Base-by-base conservation (phyloP, 2,797 vertebrate genomes). In the Tragelaphus eurycerus region DNA sequence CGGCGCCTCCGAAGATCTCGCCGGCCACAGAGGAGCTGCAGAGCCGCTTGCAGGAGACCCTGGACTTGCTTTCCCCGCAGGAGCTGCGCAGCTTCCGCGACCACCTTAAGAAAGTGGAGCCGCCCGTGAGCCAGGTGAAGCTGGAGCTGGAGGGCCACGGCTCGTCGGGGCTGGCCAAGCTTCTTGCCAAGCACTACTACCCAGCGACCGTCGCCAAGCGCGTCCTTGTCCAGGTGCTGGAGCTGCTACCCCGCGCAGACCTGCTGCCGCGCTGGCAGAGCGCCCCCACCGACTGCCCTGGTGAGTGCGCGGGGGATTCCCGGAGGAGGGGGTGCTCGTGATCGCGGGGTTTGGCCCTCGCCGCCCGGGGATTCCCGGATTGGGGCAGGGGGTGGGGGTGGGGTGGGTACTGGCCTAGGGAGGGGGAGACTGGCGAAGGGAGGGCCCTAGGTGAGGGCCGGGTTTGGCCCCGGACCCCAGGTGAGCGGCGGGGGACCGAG, bases 61-160 rank as follows among this genome's bases (percentile, higher is more conserved):
- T 97, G 93, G 62, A 23, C 9, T 3, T 29, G 43, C 54, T 96
- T 15, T 50, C 52, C 81, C 29, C 50, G 52, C 82, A 29, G 50
- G 96, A 97, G 60, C 92, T 96, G 89, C 48, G 88, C 25, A n/a
- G 4, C 46, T 92, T 97, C 34, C 82, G 89, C 54, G 2, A 14
- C 27, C 4, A 78, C 82, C 93, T 92, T 12, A 31, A 21, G 52
- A 83, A 17, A 8, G 25, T 57, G 60, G 31, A 78, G 64, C 90
- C 91, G 54, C 93, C 64, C 13, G 60, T 95, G 93, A 92, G 54
- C 19, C 48, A 12, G 55, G 3, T 86, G 60, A 54, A n/a, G 38
- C 90, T 96, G 94, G 95, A 93, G 67, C 57, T 93, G 86, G 89
- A 92, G 93, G 97, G 93, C 62, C 0, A 13, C 79, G 84, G 4